Base-by-base conservation (phyloP, 2,888 invertebrate genomes). In the Dynastes tityus region DNA sequence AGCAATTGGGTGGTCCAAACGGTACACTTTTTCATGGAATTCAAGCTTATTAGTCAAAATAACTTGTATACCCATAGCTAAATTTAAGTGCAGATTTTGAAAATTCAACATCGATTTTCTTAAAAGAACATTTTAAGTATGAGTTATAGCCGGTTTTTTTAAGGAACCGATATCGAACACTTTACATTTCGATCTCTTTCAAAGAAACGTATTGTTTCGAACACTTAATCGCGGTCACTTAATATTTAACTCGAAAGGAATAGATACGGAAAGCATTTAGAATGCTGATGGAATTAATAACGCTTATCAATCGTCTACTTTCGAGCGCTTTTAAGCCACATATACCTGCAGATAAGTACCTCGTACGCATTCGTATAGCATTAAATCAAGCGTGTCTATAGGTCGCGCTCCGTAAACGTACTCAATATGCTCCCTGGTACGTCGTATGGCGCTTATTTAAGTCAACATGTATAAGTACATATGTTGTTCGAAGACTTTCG, bases 251-350 rank as follows among this genome's bases (percentile, higher is more conserved):
- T 29, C 71, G 45, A 45, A 37, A 45, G n/a, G 32, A 53, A 71
- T 16, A 37, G 71, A 71, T 71, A 55, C 8, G 71, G 37, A 55
- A 71, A 71, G 37, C 55, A 71, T 71, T 71, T 55, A 55, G 53
- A 71, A 71, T 32, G 71, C 32, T 71, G 71, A 71, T 71, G 71
- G 71, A 71, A 71, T 71, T 71, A 71, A 71, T 71, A 71, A 71
- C 71, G 55, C 55, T 71, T 71, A 71, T 71, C 71, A 71, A 71
- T 71, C 37, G 16, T 37, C 71, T 37, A 71, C 55, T 37, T 71
- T 55, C 71, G 55, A 71, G 49, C 71, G 55, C 71, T 71, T 71
- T 71, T 55, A 71, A 71, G 55, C 71, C 53, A 71, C 55, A 16
- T 55, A 55, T 68, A 68, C 49, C 16, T 55, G 40, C 71, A 11